Evolutionary conservation across 2,888 invertebrate genomes (phyloP).

Genomic region (Apeira syringaria): DNA sequence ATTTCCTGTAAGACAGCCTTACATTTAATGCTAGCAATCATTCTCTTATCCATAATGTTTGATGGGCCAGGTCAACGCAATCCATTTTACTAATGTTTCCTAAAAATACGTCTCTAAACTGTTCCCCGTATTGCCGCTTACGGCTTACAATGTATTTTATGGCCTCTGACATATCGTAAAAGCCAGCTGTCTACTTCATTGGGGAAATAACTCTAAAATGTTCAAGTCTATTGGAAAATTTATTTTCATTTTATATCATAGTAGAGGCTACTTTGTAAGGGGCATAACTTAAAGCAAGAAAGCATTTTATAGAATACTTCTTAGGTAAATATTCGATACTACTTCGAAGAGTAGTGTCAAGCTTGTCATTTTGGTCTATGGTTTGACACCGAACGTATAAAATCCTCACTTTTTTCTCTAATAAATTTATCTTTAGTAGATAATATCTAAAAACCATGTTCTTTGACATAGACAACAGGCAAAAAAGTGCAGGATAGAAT

Average conservation of each 20-base stretch:
- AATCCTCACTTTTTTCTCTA: too few species aligned
- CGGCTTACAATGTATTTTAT: conserved; percentile 38
- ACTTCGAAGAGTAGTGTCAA: too few species aligned
- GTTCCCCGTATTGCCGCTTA: conserved; percentile 22
- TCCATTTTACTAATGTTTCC: conserved; percentile 9
- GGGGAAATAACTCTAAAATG: conserved; percentile 28
- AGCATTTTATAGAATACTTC: neutral
- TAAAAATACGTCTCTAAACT: conserved; percentile 13
- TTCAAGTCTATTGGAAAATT: conserved; percentile 28
- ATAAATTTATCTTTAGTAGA: too few species aligned
- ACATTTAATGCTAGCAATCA: too few species aligned
- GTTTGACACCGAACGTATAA: too few species aligned
- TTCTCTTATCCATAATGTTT: neutral
- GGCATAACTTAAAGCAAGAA: neutral
- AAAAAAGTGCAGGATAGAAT: too few species aligned
- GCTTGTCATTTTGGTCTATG: too few species aligned
- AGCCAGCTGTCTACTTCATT: conserved; percentile 29
- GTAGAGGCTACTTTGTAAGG: conserved; percentile 14
- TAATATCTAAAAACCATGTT: too few species aligned
- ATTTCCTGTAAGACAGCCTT: too few species aligned
- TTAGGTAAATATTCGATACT: too few species aligned
- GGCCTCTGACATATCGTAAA: conserved; percentile 36
- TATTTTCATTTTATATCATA: conserved; percentile 29
- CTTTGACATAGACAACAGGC: too few species aligned
- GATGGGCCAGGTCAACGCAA: too few species aligned